Conservation (phyloP, 2,888 invertebrate species). For the Macrosiphum euphorbiae region DNA sequence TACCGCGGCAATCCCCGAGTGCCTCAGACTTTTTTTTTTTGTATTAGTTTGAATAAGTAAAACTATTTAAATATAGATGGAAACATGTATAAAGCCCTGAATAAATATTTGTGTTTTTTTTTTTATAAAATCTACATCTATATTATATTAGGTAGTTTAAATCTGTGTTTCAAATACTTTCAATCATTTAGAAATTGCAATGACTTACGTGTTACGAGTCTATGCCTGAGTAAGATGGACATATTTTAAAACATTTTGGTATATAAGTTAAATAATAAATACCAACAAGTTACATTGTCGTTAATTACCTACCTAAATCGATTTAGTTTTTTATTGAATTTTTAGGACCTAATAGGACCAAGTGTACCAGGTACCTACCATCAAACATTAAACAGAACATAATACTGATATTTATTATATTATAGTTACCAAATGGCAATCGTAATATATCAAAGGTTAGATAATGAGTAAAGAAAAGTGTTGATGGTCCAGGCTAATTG, state of each 20-base stretch:
- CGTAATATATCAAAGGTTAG: not conserved
- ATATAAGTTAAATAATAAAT: not conserved
- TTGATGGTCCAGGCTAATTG: not conserved
- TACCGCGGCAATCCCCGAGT: no score
- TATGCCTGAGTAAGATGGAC: no score
- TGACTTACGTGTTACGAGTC: not conserved
- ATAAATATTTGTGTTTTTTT: not conserved
- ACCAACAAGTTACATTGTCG: not conserved
- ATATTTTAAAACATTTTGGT: not conserved
- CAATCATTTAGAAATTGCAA: not conserved
- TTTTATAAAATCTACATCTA: no score
- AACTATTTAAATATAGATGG: not conserved
- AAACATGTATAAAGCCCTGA: not conserved
- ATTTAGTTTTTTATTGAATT: not conserved
- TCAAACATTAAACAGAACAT: not conserved
- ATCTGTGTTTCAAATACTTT: no score
- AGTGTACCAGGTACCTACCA: not conserved
- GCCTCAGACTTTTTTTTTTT: not conserved
- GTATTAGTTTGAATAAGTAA: not conserved
- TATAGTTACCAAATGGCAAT: not conserved
- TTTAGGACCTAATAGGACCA: not conserved
- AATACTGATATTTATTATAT: not conserved
- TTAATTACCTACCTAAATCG: not conserved
- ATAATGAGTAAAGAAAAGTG: not conserved
- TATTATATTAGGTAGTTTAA: no score